These are phyloP conservation scores for Iselma pallidipennis DNA, from an alignment of 2,888 invertebrate species.

Conservation along the genomic window DNA sequence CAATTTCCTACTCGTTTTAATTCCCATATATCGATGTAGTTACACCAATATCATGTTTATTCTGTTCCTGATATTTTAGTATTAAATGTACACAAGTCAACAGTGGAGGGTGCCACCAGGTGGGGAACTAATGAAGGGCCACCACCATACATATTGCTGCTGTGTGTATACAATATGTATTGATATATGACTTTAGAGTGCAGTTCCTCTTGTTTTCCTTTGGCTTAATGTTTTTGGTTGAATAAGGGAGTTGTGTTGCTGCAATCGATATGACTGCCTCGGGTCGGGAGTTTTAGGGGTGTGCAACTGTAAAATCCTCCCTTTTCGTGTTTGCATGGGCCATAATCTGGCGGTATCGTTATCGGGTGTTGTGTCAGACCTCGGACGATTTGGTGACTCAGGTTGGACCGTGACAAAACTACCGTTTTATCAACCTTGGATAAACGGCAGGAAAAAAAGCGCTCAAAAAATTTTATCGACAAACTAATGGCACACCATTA, in stretches of 20 bases:
- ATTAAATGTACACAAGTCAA: not conserved
- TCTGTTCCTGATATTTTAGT: not conserved
- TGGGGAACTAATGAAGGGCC: not conserved
- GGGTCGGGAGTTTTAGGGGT: conserved; percentile 5
- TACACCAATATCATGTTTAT: not conserved
- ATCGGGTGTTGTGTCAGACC: conserved; percentile 25
- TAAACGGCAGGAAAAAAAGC: too few relatives aligned
- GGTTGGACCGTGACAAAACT: not conserved
- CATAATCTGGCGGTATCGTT: conserved; percentile 31
- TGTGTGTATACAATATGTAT: not conserved
- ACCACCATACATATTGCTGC: not conserved
- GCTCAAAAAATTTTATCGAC: too few relatives aligned
- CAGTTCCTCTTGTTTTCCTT: conserved; percentile 12
- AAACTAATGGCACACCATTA: too few relatives aligned
- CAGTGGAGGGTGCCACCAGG: not conserved
- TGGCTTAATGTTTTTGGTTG: not conserved
- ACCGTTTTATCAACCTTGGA: not conserved
- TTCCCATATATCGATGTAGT: not conserved
- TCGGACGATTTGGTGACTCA: conserved; percentile 21
- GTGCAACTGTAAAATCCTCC: conserved; percentile 35
- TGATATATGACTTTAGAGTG: conserved; percentile 16
- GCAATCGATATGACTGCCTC: conserved; percentile 20
- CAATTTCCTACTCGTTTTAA: not conserved
- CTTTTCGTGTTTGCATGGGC: conserved; percentile 38
- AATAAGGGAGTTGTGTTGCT: conserved; percentile 5